Base-by-base conservation (phyloP, 1,140 invertebrate genomes). In the Homalodisca vitripennis region DNA sequence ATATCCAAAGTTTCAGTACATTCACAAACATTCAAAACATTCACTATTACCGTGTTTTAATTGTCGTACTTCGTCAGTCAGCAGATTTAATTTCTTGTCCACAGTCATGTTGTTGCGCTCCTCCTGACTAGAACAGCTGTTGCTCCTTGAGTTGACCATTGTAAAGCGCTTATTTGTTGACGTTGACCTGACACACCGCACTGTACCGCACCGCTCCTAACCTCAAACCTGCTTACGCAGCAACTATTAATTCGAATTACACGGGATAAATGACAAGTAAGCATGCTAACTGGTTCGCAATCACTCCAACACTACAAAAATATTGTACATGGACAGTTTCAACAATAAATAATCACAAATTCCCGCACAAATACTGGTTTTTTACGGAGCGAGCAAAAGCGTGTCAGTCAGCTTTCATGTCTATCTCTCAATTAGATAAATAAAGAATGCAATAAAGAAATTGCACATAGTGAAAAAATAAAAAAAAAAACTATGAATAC, bases 211-310 rank as follows among this genome's bases (percentile, higher is more conserved):
- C 34, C 17, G 34, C 34, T 41, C 34, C 34, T 41, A 53, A 53
- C 48, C 48, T 53, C 48, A 53, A 53, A 53, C 12, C 48, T 53
- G 48, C 48, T 14, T 22, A 14, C 48, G 48, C 48, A 53, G 48
- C 17, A 41, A 41, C 34, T 10, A 41, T 17, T 41, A 10, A 41
- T 41, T 41, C 6, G 17, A 10, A 41, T 41, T 41, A 17, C 34
- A 41, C 34, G 34, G 34, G 34, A 17, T n/a, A 41, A 41, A 41
- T 17, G 17, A 41, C 6, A 41, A 17, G 6, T 41, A 10, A 41
- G 34, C 34, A 41, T 41, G 34, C 34, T 10, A 6, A 41, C 34
- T 10, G 17, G 6, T 41, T 10, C 6, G 6, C 6, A 6, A 41
- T 41, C 17, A 17, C 17, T 6, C 17, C 6, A 17, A 41, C 17